Evolutionary conservation across 2,888 invertebrate genomes (phyloP), one percentile per base, ranked within the genome.

Genomic region (Apamea monoglypha): DNA sequence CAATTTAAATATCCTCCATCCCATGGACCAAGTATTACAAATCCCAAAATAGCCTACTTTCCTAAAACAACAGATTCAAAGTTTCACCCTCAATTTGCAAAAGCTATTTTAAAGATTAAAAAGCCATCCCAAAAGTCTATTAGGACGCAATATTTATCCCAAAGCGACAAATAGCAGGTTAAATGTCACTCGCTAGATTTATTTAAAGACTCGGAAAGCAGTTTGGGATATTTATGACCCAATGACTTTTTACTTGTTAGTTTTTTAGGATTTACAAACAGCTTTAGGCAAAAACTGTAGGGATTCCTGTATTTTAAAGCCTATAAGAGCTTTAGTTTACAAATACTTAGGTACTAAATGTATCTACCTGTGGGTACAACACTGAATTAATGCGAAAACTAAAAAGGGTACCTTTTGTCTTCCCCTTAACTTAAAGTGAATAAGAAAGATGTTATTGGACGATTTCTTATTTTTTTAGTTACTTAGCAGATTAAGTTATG

Each of bases 81-180:
- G 16, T 59, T 50, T 29, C 47, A 72, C 68, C 74, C 29, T 69
- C 66, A 82, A 82, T 80, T 81, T 81, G 67, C 59, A 64, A 78
- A 50, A 75, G 80, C 82, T 74, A 88, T 87, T 87, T 79, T 70
- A 77, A 86, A 81, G 89, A 88, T 89, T 88, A 88, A 88, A 88
- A 88, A 87, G 82, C 84, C 63, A 88, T 88, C 82, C 53, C 1
- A 78, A 76, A 74, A 29, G 71, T 75, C 82, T 86, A 81, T 78
- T 85, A 78, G 61, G 40, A 61, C 59, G 68, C 75, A 73, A 80
- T 85, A 83, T 85, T 85, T 86, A 83, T 80, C 74, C 80, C 74
- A 6, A n/a, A 76, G 64, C 76, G 64, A 36, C 40, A 70, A 86
- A 85, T 70, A 77, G 77, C 64, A 76, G 63, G 81, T 74, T 44